These are phyloP conservation scores for Halcyon malimbica DNA, from an alignment of 2,113 vertebrate genomes.

Conservation along the genomic window DNA sequence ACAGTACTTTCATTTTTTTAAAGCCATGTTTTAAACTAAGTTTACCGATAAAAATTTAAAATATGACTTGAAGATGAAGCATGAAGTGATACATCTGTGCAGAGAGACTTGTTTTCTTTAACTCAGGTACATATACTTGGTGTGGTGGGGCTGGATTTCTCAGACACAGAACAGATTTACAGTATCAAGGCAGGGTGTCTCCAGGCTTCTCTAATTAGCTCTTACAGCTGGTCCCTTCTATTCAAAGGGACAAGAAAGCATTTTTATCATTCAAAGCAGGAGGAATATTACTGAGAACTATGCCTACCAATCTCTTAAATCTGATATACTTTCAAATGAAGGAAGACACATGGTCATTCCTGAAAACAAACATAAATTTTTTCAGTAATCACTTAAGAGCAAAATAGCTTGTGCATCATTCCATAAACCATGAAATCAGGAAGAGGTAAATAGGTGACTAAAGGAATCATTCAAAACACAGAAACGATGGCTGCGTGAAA, in stretches of 20 bases:
- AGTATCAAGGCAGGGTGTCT: background rate
- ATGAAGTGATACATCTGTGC: background rate
- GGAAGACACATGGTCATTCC: background rate
- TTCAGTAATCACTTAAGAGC: background rate
- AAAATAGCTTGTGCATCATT: background rate
- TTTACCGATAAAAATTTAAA: background rate
- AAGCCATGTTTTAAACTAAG: background rate
- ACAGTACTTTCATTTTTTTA: rapidly evolving
- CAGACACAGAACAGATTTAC: background rate
- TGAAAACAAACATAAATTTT: background rate
- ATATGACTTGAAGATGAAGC: background rate
- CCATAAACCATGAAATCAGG: background rate
- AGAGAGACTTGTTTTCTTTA: background rate
- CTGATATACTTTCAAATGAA: background rate
- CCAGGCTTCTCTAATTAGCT: background rate
- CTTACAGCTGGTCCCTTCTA: background rate
- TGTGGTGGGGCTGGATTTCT: background rate
- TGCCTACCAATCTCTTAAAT: background rate
- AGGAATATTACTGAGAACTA: background rate
- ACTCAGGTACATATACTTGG: rapidly evolving
- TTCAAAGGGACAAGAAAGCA: background rate
- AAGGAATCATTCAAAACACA: background rate
- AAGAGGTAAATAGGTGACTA: background rate
- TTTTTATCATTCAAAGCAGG: background rate
- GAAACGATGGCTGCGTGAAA: background rate